A percentile compares a stretch with the other conserved stretches of the same genome.
Conservation (phyloP, 2,888 invertebrate genomes). For the Agriotes lineatus region DNA sequence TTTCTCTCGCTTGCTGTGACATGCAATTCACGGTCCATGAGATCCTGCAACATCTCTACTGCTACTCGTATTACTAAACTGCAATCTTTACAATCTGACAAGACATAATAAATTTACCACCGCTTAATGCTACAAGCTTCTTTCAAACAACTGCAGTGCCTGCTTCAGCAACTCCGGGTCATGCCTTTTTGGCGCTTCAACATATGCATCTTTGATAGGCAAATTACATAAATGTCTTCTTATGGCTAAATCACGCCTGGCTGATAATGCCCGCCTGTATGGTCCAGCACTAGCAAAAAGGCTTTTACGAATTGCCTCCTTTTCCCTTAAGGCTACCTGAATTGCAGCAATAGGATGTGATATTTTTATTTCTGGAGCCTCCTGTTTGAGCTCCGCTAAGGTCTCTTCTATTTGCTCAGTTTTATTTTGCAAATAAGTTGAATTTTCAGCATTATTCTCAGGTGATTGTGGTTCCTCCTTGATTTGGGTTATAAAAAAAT, state of each 20-base stretch:
- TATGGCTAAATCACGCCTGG: conserved; percentile 82
- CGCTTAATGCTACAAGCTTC: conserved; percentile 55
- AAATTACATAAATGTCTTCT: conserved; percentile 78
- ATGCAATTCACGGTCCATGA: too few relatives aligned
- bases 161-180: conserved; percentile 63
- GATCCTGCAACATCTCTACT: too few relatives aligned
- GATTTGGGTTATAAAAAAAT: conserved; percentile 44
- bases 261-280: conserved; percentile 82
- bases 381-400: conserved; percentile 43
- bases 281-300: conserved; percentile 80
- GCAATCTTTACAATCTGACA: too few relatives aligned
- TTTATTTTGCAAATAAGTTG: conserved; percentile 13
- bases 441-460: conserved; percentile 19
- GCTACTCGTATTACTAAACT: too few relatives aligned
- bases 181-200: conserved; percentile 63
- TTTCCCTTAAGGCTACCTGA: conserved; percentile 74
- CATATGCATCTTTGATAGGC: conserved; percentile 71
- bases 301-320: conserved; percentile 72
- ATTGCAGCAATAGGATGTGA: conserved; percentile 71
- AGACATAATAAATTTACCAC: too few relatives aligned
- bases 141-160: conserved; percentile 62
- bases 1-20: too few relatives aligned
- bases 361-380: conserved; percentile 52
- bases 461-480: conserved; percentile 50
- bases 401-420: conserved; percentile 16